These are phyloP conservation scores for Balanococcus diminutus DNA, from an alignment of 2,888 invertebrate species.

Conservation along the genomic window DNA sequence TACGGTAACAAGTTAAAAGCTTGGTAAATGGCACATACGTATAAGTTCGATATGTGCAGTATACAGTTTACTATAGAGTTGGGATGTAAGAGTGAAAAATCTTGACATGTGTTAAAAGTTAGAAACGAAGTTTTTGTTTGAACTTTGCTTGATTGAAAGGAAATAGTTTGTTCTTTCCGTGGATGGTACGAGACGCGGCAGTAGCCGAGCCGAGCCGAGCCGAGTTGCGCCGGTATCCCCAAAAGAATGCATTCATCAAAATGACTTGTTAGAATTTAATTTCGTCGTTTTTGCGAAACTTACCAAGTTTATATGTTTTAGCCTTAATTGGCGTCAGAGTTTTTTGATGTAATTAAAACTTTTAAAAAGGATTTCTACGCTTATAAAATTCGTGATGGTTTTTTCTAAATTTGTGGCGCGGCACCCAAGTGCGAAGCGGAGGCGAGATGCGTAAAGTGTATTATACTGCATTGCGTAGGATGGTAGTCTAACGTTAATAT, in stretches of 20 bases:
- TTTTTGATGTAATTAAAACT: constrained; percentile 41
- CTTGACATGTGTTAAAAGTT: constrained; percentile 41
- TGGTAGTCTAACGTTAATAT: not conserved
- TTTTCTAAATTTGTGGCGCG: not conserved
- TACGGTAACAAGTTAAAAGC: constrained; percentile 38
- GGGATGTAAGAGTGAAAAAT: constrained; percentile 23
- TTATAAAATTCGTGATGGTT: constrained; percentile 7
- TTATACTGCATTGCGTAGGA: not conserved
- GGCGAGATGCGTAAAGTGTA: not conserved
- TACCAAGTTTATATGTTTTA: constrained; percentile 38
- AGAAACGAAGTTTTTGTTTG: constrained; percentile 31
- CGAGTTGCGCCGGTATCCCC: not conserved
- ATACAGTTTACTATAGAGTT: not conserved
- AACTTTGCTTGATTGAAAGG: constrained; percentile 40
- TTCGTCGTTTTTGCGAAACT: constrained; percentile 39
- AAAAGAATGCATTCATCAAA: constrained; percentile 48
- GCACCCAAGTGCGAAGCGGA: not conserved
- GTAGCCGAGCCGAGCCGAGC: not conserved
- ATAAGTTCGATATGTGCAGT: not conserved
- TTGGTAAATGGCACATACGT: constrained; percentile 24
- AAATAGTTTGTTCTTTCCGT: constrained; percentile 39
- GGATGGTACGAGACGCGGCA: not conserved
- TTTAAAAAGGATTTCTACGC: not conserved
- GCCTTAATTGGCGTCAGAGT: constrained; percentile 30
- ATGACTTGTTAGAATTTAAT: constrained; percentile 47